These are phyloP conservation scores for Teleiodes luculella DNA, from an alignment of 2,888 invertebrate genomes.

Conservation along the genomic window DNA sequence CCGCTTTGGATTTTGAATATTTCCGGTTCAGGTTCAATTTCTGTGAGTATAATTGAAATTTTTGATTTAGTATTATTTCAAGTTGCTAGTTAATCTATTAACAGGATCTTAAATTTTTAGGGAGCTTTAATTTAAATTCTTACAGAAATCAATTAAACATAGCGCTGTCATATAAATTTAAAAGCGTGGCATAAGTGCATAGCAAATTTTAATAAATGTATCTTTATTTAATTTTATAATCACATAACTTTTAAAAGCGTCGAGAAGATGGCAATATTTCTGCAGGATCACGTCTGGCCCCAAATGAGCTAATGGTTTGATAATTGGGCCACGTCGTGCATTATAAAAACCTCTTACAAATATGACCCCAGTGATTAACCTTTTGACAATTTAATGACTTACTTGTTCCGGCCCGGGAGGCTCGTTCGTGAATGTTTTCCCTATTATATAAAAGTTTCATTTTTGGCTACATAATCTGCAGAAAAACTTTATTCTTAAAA, in stretches of 20 bases:
- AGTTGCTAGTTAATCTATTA: no score
- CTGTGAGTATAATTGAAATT: conserved; percentile 34
- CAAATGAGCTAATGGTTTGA: conserved; percentile 11
- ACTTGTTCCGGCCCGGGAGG: neutral
- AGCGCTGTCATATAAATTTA: no score
- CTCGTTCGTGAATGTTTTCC: neutral
- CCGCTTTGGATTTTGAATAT: conserved; percentile 34
- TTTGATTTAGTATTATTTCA: neutral
- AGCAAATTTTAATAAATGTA: no score
- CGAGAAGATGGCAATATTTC: neutral
- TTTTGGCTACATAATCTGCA: no score
- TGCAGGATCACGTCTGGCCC: neutral
- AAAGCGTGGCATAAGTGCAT: no score
- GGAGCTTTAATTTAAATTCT: no score
- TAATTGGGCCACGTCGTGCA: conserved; percentile 12
- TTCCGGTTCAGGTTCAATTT: conserved; percentile 30
- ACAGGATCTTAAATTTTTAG: no score
- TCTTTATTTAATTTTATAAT: no score
- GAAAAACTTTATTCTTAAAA: no score
- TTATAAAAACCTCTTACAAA: conserved; percentile 4
- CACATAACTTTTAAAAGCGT: no score
- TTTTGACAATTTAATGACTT: conserved; percentile 2
- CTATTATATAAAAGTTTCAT: neutral
- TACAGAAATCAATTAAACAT: no score
- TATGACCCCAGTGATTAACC: conserved; percentile 6